Evolutionary conservation across 2,113 vertebrate genomes (phyloP).

Genomic region (Ictalurus punctatus): DNA sequence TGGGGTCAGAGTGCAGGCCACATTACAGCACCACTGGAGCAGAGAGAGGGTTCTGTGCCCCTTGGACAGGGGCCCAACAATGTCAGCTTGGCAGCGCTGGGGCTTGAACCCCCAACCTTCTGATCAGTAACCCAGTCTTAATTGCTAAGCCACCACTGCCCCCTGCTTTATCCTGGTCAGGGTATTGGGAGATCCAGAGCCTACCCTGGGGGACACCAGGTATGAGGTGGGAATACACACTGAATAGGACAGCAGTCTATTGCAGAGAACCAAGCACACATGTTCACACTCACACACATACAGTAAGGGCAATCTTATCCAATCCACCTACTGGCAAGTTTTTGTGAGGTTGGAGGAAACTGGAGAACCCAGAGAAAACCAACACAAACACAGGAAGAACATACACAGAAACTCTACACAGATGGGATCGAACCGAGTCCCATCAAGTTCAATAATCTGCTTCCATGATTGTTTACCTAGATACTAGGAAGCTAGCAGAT

Average conservation of each 20-base stretch:
- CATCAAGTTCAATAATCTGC: not conserved
- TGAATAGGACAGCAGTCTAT: not conserved
- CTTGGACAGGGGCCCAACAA: too few relatives aligned
- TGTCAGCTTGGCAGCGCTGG: too few relatives aligned
- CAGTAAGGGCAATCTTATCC: too few relatives aligned
- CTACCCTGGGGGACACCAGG: not conserved
- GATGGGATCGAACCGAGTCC: not conserved
- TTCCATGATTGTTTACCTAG: not conserved
- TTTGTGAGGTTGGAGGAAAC: not conserved
- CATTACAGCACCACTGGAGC: too few relatives aligned
- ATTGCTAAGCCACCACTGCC: too few relatives aligned
- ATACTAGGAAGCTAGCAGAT: not conserved
- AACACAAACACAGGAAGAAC: not conserved
- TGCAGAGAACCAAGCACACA: not conserved
- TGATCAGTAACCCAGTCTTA: too few relatives aligned
- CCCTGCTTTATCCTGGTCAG: not conserved
- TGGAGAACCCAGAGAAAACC: not conserved
- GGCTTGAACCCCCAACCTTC: too few relatives aligned
- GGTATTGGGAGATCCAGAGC: not conserved
- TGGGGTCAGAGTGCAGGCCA: too few relatives aligned
- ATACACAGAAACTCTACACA: not conserved
- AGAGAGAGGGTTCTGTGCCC: too few relatives aligned
- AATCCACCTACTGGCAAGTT: not conserved
- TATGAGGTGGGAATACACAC: not conserved
- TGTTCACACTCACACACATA: not conserved